Evolutionary conservation across 2,888 invertebrate species (phyloP).

Genomic region (Conops quadrifasciatus): DNA sequence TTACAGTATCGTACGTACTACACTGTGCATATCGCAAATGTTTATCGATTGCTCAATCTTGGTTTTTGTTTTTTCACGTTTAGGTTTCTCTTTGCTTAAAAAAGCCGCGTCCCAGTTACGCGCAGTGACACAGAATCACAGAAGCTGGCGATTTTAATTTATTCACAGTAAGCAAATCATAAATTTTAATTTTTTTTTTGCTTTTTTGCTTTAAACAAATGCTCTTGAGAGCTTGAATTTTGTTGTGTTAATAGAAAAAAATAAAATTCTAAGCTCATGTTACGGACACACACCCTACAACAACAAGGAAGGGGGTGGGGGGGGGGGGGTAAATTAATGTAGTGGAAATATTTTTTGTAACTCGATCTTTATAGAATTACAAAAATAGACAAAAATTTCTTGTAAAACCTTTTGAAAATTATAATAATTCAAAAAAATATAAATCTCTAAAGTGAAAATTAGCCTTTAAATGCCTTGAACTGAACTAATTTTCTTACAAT

Average conservation of each 20-base stretch:
- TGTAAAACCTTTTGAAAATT: not conserved
- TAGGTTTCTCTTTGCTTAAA: not conserved
- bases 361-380: conserved; percentile 8
- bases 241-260: not conserved
- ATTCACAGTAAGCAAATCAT: conserved; percentile 17
- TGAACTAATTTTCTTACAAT: no score
- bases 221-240: not conserved
- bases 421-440: not conserved
- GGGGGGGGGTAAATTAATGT: conserved; percentile 12
- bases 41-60: conserved; percentile 18
- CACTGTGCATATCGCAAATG: conserved; percentile 4
- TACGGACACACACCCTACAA: conserved; percentile 11
- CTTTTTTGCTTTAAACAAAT: not conserved
- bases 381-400: not conserved
- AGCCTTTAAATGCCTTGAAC: no score
- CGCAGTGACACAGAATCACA: not conserved
- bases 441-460: no score
- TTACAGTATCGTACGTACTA: not conserved
- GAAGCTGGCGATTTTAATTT: conserved; percentile 7
- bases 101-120: not conserved
- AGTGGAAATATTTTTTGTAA: conserved; percentile 22
- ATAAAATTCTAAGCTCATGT: conserved; percentile 13
- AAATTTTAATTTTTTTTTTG: conserved; percentile 1
- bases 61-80: not conserved
- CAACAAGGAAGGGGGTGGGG: not conserved